phyloP scores from a whole-genome alignment of 1,140 invertebrate genomes.

The Drosophila parabipectinata region DNA sequence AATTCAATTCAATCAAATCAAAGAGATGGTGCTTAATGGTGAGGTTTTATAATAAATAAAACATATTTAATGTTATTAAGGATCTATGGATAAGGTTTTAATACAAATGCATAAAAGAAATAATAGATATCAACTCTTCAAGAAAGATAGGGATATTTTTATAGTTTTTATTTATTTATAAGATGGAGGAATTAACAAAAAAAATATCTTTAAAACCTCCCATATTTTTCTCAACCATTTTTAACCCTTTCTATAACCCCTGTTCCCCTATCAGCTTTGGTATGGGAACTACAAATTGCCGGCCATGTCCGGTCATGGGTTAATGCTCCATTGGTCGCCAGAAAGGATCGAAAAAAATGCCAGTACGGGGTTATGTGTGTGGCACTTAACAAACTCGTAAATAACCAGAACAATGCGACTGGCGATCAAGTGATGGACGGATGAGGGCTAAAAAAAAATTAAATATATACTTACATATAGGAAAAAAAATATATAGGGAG shows the following conservation, averaged over 20 bases:
- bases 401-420: constrained; percentile 72
- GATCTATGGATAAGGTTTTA: background rate
- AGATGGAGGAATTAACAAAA: too few relatives aligned
- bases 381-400: constrained; percentile 77
- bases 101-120: background rate
- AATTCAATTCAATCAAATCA: background rate
- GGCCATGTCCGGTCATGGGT: constrained; percentile 52
- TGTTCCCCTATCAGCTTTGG: background rate
- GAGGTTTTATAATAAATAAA: background rate
- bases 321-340: constrained; percentile 30
- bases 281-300: constrained; percentile 52
- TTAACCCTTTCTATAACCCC: background rate
- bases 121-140: background rate
- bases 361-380: background rate
- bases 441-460: background rate
- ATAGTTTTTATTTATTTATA: too few relatives aligned
- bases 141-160: too few relatives aligned
- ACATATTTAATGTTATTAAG: background rate
- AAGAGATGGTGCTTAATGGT: background rate
- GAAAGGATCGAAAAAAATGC: background rate
- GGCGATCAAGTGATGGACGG: constrained; percentile 35
- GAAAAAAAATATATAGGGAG: background rate
- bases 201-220: too few relatives aligned
- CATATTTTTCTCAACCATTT: background rate
- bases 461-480: too few relatives aligned